Conservation (phyloP, 2,113 vertebrate genomes). For the Pelvicachromis taeniatus region DNA sequence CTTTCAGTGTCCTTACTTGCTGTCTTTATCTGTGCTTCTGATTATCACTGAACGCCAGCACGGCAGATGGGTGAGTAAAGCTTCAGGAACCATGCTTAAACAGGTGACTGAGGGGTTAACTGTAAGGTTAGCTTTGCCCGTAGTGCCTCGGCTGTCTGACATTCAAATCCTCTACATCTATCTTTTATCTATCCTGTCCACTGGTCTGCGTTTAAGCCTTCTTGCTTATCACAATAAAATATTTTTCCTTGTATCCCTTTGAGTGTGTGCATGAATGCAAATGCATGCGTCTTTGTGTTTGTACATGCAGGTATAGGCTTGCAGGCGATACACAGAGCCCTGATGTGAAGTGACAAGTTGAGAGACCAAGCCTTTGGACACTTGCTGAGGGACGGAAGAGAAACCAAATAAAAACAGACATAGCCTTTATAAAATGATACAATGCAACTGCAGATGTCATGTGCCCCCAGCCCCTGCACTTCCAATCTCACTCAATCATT, state of each 20-base stretch:
- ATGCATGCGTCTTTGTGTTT: slow-evolving; percentile 1
- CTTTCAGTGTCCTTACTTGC: background rate
- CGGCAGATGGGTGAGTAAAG: slow-evolving; percentile 6
- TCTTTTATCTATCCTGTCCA: background rate
- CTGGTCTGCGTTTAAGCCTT: slow-evolving; percentile 11
- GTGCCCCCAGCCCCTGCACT: background rate
- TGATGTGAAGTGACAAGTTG: slow-evolving; percentile 54
- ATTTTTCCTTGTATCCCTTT: background rate
- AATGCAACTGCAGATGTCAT: slow-evolving; percentile 32
- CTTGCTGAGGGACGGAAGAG: slow-evolving; percentile 10
- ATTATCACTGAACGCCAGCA: slow-evolving; percentile 13
- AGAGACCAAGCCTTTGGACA: slow-evolving; percentile 45
- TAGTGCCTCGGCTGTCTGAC: background rate
- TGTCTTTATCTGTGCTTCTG: background rate
- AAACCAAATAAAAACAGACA: slow-evolving; percentile 35
- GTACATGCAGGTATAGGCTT: slow-evolving; percentile 44
- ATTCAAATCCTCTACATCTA: background rate
- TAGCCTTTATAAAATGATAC: slow-evolving; percentile 12
- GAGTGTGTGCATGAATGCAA: background rate
- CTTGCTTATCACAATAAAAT: slow-evolving; percentile 5
- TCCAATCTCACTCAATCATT: slow-evolving; percentile 12
- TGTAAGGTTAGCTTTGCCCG: background rate
- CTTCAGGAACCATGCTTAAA: background rate
- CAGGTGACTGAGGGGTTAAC: background rate
- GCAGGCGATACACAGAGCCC: background rate